Conservation (phyloP, 64 coral and sea anemone genomes). For the Porites australiensis region DNA sequence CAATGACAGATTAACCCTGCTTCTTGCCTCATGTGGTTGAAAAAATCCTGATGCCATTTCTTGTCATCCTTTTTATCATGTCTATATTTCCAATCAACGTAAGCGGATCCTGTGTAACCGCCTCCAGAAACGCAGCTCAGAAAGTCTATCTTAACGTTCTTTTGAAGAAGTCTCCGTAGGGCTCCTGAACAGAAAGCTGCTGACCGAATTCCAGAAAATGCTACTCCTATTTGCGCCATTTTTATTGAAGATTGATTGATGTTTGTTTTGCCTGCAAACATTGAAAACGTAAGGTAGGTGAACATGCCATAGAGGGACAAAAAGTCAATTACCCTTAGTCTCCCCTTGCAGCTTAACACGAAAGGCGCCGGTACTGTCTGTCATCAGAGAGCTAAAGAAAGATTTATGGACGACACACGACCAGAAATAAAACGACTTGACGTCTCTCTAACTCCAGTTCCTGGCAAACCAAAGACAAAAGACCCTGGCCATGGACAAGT, state of each 20-base stretch:
- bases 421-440: no score
- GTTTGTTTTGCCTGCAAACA: neutral
- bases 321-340: no score
- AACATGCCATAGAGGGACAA: no score
- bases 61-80: neutral
- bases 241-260: no score
- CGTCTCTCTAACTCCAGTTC: no score
- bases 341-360: no score
- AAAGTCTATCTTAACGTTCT: constrained; percentile 35
- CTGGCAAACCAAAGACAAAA: no score
- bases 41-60: constrained; percentile 52
- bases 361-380: no score
- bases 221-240: constrained; percentile 42
- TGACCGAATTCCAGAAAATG: constrained; percentile 59
- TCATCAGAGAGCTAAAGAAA: no score
- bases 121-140: constrained; percentile 71
- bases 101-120: constrained; percentile 65
- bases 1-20: constrained; percentile 55
- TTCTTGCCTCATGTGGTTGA: constrained; percentile 53
- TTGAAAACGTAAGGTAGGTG: no score
- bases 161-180: constrained; percentile 59
- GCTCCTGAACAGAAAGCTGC: constrained; percentile 70
- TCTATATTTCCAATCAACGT: constrained; percentile 60
- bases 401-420: no score
- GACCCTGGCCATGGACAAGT: no score